Evolutionary conservation across 1,140 invertebrate species (phyloP).

Genomic region (Chironomus striatipennis): DNA sequence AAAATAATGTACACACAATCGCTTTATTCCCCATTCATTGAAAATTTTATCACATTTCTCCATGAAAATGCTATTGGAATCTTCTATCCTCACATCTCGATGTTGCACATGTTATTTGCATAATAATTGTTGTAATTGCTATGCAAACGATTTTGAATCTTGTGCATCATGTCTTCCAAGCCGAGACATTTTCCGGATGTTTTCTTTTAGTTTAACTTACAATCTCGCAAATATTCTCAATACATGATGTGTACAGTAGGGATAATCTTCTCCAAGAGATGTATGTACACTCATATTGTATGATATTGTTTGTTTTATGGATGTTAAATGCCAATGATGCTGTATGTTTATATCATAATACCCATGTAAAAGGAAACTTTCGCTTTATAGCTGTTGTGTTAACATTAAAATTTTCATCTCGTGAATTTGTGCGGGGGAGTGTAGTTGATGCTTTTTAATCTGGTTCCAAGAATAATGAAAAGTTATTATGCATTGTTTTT

Average conservation of each 20-base stretch:
- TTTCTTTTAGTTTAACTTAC: background rate
- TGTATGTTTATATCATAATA: background rate
- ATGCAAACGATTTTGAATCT: background rate
- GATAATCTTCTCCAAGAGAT: background rate
- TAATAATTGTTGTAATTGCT: constrained; percentile 14
- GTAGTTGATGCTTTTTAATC: too few species aligned
- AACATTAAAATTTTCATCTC: too few species aligned
- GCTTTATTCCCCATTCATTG: too few species aligned
- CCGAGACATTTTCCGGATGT: background rate
- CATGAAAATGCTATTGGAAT: background rate
- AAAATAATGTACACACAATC: too few species aligned
- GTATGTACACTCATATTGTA: background rate
- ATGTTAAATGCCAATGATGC: constrained; percentile 1
- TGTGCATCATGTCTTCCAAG: background rate
- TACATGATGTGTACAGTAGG: constrained; percentile 1
- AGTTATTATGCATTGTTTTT: too few species aligned
- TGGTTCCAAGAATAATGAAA: too few species aligned
- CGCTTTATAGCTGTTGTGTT: too few species aligned
- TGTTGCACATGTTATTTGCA: background rate
- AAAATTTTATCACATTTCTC: too few species aligned
- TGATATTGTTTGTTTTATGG: constrained; percentile 1
- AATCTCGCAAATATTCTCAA: background rate
- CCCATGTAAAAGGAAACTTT: background rate
- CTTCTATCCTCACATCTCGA: background rate
- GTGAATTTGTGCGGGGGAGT: too few species aligned